phyloP scores from a whole-genome alignment of 2,888 invertebrate species.

The Athalia circularis region DNA sequence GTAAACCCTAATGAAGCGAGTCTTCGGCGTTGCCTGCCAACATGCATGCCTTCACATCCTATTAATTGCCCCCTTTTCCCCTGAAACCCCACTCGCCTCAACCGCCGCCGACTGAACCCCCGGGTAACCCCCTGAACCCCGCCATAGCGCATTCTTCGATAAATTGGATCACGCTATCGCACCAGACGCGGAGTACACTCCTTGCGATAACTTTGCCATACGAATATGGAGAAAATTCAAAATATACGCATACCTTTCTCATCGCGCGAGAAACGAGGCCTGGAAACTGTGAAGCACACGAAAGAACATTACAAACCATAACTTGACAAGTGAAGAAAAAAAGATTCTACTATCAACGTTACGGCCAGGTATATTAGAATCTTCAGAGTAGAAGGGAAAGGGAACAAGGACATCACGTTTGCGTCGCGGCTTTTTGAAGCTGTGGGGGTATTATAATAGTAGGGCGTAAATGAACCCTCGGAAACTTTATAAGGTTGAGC shows the following conservation, averaged over 20 bases:
- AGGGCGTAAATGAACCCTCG: conserved; percentile 36
- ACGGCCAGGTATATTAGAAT: too few species aligned
- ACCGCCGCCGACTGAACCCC: background rate
- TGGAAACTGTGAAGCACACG: too few species aligned
- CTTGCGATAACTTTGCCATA: conserved; percentile 50
- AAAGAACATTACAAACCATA: too few species aligned
- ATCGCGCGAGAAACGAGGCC: background rate
- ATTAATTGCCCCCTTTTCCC: conserved; percentile 66
- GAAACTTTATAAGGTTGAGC: conserved; percentile 57
- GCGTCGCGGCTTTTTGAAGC: too few species aligned
- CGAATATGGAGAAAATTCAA: background rate
- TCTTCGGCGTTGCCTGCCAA: conserved; percentile 64
- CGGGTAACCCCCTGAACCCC: conserved; percentile 45
- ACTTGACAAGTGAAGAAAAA: too few species aligned
- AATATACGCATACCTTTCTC: background rate
- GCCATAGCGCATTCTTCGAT: conserved; percentile 70
- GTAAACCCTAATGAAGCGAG: conserved; percentile 67
- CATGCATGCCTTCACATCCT: conserved; percentile 68
- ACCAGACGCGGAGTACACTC: conserved; percentile 58
- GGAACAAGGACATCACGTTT: too few species aligned
- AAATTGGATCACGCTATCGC: conserved; percentile 71
- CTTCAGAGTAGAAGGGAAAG: too few species aligned
- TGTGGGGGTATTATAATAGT: background rate
- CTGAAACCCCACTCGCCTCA: conserved; percentile 57
- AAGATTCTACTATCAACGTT: too few species aligned